Evolutionary conservation across 2,888 invertebrate genomes (phyloP).

Genomic region (Teleiodes luculella): DNA sequence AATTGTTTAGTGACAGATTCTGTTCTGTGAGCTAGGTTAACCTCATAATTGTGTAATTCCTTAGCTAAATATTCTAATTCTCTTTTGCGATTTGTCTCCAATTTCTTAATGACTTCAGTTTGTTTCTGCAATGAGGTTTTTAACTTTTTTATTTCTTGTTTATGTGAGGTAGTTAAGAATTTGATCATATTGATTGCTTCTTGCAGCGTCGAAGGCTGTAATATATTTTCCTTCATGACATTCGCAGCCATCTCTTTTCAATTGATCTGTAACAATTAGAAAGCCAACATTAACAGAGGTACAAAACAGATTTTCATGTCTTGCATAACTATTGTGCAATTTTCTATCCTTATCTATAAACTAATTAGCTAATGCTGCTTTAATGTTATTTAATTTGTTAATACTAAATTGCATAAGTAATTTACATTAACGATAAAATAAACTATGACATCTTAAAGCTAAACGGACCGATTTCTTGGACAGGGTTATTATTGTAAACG

Average conservation of each 20-base stretch:
- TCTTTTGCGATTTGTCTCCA: slow-evolving; percentile 64
- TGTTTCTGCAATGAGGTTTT: slow-evolving; percentile 61
- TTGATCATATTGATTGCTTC: slow-evolving; percentile 71
- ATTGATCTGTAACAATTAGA: slow-evolving; percentile 19
- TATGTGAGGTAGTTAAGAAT: slow-evolving; percentile 67
- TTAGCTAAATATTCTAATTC: slow-evolving; percentile 68
- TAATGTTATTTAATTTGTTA: neutral
- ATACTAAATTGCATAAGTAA: neutral
- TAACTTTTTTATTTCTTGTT: slow-evolving; percentile 62
- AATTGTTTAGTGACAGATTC: slow-evolving; percentile 62
- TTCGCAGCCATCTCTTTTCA: slow-evolving; percentile 41
- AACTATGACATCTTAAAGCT: neutral
- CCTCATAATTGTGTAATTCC: slow-evolving; percentile 69
- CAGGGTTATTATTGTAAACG: slow-evolving; percentile 5
- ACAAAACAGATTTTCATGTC: neutral
- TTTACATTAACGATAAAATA: neutral
- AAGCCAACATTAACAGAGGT: slow-evolving; percentile 14
- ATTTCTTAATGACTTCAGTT: slow-evolving; percentile 59
- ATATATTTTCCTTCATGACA: slow-evolving; percentile 48
- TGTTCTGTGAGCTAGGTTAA: slow-evolving; percentile 61
- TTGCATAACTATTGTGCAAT: neutral
- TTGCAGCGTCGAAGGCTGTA: slow-evolving; percentile 63
- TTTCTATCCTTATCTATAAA: too few species aligned
- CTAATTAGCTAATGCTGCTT: neutral
- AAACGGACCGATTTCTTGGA: neutral